Evolutionary conservation across 1,140 invertebrate genomes (phyloP), one percentile per base, ranked within the genome.

Genomic region (Lanistes nyassanus): DNA sequence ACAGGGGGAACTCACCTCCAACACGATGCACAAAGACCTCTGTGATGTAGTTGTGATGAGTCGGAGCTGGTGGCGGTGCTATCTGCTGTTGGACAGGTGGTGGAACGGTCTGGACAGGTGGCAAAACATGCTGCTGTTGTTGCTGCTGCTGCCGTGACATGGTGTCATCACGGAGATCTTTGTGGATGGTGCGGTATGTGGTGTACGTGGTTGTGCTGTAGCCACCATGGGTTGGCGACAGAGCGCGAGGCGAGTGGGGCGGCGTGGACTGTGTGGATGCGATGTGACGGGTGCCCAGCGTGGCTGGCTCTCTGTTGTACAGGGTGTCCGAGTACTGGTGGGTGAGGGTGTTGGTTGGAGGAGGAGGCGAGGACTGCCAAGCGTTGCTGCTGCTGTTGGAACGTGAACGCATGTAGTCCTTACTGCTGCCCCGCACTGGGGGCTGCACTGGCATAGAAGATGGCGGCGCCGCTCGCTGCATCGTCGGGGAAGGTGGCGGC

Each of bases 381-480:
- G 77, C 76, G 74, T 75, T 74, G 76, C 76, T 79, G 69, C 79
- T 82, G 78, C 73, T 81, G 75, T 77, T 80, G 65, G 79, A 78
- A 29, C 77, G 68, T 19, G 79, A 78, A 66, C 80, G 80, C 80
- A 82, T 81, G 76, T 82, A 85, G 68, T 88, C 84, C 74, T 83
- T 83, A 69, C 88, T 88, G 77, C 88, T 85, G 37, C 82, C 84
- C 72, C 89, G 83, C 53, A 81, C 83, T 75, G 92, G 90, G 75
- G 92, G 89, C 3, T 77, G 74, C 6, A 77, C 72, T 37, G 92
- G 84, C 31, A 92, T 91, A 77, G 92, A 92, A 13, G 91, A 90
- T 34, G 92, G 91, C 4, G 91, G 91, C 6, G 91, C 91, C 11
- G 80, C 78, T 69, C 84, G 82, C 74, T 80, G 81, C 75, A 82